Conservation (phyloP, 2,797 vertebrate species). For the Sarcoramphus papa region DNA sequence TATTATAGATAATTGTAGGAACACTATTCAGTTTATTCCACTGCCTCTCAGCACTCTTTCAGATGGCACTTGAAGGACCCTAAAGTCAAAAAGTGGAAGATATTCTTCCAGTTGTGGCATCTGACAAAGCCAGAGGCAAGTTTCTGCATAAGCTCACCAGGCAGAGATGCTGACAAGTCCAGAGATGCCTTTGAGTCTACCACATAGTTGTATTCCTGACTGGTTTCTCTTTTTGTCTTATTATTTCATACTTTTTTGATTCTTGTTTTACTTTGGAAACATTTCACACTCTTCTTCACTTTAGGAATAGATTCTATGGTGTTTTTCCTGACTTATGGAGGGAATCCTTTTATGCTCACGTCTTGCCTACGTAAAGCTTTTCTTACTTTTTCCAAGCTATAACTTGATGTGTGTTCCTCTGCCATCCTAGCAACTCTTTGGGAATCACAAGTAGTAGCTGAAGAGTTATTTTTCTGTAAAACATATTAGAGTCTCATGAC, state of each 20-base stretch:
- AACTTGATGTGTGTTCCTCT: not conserved
- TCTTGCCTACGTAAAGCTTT: not conserved
- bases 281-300: not conserved
- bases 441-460: not conserved
- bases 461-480: not conserved
- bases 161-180: slow-evolving; percentile 6
- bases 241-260: not conserved
- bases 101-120: slow-evolving; percentile 41
- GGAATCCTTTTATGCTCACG: not conserved
- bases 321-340: not conserved
- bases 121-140: slow-evolving; percentile 35
- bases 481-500: not conserved
- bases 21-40: not conserved
- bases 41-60: not conserved
- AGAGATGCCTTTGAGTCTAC: not conserved
- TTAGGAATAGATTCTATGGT: not conserved
- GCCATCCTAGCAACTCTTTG: not conserved
- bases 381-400: not conserved
- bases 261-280: not conserved
- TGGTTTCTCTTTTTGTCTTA: not conserved
- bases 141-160: slow-evolving; percentile 20
- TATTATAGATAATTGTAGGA: not conserved
- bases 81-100: slow-evolving; percentile 31
- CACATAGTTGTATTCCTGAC: not conserved
- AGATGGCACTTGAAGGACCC: not conserved